Evolutionary conservation across 2,888 invertebrate genomes (phyloP), one percentile per base, ranked within the genome.

Genomic region (Catocala nupta): DNA sequence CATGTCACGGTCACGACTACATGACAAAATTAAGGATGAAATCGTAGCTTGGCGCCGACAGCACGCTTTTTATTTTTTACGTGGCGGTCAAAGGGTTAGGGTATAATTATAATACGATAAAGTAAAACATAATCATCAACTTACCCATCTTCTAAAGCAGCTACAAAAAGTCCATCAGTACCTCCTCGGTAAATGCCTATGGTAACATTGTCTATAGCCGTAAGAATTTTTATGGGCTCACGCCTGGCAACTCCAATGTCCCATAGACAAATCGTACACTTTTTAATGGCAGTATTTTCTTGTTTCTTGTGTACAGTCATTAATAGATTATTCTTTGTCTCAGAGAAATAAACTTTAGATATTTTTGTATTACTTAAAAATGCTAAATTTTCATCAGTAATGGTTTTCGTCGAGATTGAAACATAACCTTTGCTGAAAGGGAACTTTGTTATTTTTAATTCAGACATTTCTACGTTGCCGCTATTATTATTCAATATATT

Each of bases 61-160:
- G 16, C 16, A 1, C 16, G 16, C 16, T 16, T 16, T 16, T 16
- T 1, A 1, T 16, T 16, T 16, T 16, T 16, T 1, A 16, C 16
- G 16, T 16, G 16, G n/a, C n/a, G n/a, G n/a, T n/a, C n/a, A n/a
- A n/a, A n/a, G n/a, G n/a, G n/a, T n/a, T n/a, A n/a, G n/a, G n/a
- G n/a, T n/a, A 16, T 16, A 16, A 16, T 16, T 16, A 16, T 16
- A 16, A 25, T 25, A 25, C 25, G 25, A 25, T 25, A 25, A 25
- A 25, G 25, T 25, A 25, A 25, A 25, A 16, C 1, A 25, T n/a
- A 25, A 25, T 25, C 6, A 61, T 16, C 12, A 33, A 39, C 89
- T 84, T 78, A 94, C 94, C 93, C 85, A 73, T 94, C 93, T 56
- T 85, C 80, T 59, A 94, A 82, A 39, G 90, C 91, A 39, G 90